Percentiles rank a stretch among this genome's conserved stretches.
Conservation (phyloP, 2,888 invertebrate genomes). For the Julus scanicus region DNA sequence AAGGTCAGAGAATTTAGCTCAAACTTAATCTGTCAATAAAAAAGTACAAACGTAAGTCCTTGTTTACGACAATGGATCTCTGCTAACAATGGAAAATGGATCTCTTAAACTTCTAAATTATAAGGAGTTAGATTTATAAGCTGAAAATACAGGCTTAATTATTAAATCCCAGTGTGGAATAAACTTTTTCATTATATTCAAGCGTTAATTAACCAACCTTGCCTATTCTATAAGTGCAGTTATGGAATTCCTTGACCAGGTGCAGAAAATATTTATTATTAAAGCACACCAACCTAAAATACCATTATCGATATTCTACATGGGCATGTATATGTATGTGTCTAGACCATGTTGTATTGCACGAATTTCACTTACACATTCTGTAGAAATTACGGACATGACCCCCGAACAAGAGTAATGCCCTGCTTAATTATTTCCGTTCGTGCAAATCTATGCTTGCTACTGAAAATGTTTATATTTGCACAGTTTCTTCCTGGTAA, state of each 20-base stretch:
- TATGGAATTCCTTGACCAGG: no score
- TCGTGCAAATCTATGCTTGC: conserved; percentile 17
- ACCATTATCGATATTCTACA: not conserved
- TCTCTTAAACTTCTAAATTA: no score
- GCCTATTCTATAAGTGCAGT: no score
- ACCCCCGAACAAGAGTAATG: not conserved
- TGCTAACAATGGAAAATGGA: no score
- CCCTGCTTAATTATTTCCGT: conserved; percentile 20
- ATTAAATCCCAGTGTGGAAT: no score
- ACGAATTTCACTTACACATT: not conserved
- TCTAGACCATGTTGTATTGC: not conserved
- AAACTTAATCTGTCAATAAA: conserved; percentile 44
- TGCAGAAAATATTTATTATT: no score
- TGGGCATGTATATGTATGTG: no score
- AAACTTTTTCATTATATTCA: no score
- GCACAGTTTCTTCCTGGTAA: conserved; percentile 20
- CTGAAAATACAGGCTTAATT: no score
- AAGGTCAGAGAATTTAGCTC: conserved; percentile 55
- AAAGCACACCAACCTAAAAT: not conserved
- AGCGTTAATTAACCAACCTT: not conserved
- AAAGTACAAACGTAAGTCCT: not conserved
- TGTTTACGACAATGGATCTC: no score
- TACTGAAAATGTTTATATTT: not conserved
- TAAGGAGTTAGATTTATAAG: no score
- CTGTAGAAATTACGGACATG: not conserved